Conservation (phyloP, 2,888 invertebrate species). For the Adela reaumurella region DNA sequence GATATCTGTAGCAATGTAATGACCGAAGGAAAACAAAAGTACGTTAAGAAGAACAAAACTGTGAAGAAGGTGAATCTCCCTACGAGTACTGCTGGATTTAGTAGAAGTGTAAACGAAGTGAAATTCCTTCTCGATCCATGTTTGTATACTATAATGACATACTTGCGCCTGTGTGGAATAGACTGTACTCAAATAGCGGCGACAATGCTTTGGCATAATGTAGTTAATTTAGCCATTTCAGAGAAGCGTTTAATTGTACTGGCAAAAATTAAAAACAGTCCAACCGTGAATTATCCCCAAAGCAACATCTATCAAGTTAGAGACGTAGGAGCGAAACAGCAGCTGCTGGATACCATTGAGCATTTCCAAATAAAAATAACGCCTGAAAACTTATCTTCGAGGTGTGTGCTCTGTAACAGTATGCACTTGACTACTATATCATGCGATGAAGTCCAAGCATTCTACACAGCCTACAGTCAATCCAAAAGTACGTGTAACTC, state of each 20-base stretch:
- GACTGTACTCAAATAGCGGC: constrained; percentile 62
- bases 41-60: constrained; percentile 26
- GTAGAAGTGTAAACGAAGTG: constrained; percentile 19
- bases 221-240: constrained; percentile 33
- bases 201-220: constrained; percentile 42
- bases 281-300: constrained; percentile 50
- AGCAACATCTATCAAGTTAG: constrained; percentile 53
- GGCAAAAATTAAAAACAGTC: constrained; percentile 46
- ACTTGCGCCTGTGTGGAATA: constrained; percentile 51
- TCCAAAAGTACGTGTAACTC: constrained; percentile 6
- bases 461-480: constrained; percentile 21
- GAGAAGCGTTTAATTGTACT: constrained; percentile 33
- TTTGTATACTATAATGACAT: constrained; percentile 26
- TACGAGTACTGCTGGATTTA: not conserved
- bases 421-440: constrained; percentile 24
- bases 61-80: not conserved
- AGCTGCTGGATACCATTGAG: constrained; percentile 62
- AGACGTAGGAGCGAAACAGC: constrained; percentile 53
- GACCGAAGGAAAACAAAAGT: constrained; percentile 49
- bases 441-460: constrained; percentile 24
- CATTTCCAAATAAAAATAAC: constrained; percentile 63
- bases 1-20: constrained; percentile 60
- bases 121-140: constrained; percentile 33
- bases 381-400: constrained; percentile 63
- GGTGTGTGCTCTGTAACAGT: constrained; percentile 64